These are phyloP conservation scores for Chydorus sphaericus DNA, from an alignment of 2,888 invertebrate genomes.

Conservation along the genomic window DNA sequence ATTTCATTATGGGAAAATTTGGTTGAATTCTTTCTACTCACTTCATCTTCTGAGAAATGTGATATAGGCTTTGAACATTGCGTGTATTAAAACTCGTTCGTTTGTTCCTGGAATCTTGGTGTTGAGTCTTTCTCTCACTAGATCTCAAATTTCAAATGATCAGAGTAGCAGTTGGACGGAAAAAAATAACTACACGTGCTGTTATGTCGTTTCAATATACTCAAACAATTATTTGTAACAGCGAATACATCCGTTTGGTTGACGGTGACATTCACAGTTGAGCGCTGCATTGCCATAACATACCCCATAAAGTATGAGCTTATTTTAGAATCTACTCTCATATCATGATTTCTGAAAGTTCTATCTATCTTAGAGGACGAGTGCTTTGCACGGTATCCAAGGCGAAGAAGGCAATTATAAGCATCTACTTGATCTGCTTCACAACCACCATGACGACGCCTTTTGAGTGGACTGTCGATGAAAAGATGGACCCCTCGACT, in stretches of 20 bases:
- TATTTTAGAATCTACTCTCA: too few relatives aligned
- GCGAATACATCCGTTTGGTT: constrained; percentile 56
- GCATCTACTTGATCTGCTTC: constrained; percentile 42
- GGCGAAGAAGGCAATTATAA: constrained; percentile 46
- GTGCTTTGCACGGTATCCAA: constrained; percentile 50
- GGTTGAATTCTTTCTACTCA: too few relatives aligned
- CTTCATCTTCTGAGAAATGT: too few relatives aligned
- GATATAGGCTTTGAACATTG: too few relatives aligned
- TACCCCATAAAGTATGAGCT: constrained; percentile 58
- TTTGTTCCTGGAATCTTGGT: too few relatives aligned
- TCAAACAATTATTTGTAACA: constrained; percentile 17
- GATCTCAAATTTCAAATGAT: too few relatives aligned
- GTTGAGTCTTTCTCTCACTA: too few relatives aligned
- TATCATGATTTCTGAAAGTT: too few relatives aligned
- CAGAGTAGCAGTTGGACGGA: too few relatives aligned
- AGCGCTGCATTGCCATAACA: constrained; percentile 58
- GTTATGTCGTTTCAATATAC: too few relatives aligned
- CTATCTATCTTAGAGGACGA: constrained; percentile 47
- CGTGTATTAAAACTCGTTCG: too few relatives aligned
- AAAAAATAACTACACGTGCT: background rate
- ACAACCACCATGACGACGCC: constrained; percentile 45
- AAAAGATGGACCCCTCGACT: constrained; percentile 18
- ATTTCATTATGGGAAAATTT: too few relatives aligned
- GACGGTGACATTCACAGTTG: constrained; percentile 57
- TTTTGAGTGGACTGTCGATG: constrained; percentile 44